Evolutionary conservation across 2,888 invertebrate species (phyloP), one percentile per base, ranked within the genome.

Genomic region (Dryobotodes eremita): DNA sequence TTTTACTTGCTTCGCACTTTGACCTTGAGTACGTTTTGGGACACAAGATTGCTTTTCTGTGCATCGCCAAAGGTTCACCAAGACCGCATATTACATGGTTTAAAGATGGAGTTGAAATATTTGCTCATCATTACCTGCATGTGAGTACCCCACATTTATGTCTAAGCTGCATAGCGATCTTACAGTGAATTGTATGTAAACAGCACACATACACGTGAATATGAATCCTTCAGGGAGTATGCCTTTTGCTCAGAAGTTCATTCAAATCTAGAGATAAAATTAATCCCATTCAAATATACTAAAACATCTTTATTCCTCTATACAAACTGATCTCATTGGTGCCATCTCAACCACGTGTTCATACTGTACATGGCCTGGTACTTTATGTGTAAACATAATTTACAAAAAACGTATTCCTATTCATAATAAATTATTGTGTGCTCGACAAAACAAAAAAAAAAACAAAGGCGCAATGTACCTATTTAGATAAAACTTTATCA

Each of bases 31-130:
- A 99, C 96, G 98, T 98, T 76, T 96, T 99, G 91, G 99, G 99
- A 0, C 99, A 99, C 94, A 99, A 99, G 96, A 99, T 99, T 84
- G 98, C 99, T 17, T 99, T 99, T 93, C 97, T 99, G 79, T 99
- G 99, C 94, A 98, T 98, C 68, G 99, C 99, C 0, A 98, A 98
- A 92, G 99, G 99, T 1, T 98, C 98, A 86, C 99, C 99, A 0
- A 97, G 99, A 66, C 99, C 99, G 0, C 98, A 98, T 87, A 99
- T 99, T 85, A 99, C 99, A 36, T 99, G 99, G 99, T 99, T 98
- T 94, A 99, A 99, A 94, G 99, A 99, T 93, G 99, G 99, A 53
- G 98, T 98, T 26, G 99, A 99, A 95, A 98, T 99, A 92, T 99
- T 98, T 91, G 98, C 98, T 50, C 99, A 99, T 96, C 97, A 98